phyloP scores from a whole-genome alignment of 2,113 vertebrate species.

The Gambusia affinis region DNA sequence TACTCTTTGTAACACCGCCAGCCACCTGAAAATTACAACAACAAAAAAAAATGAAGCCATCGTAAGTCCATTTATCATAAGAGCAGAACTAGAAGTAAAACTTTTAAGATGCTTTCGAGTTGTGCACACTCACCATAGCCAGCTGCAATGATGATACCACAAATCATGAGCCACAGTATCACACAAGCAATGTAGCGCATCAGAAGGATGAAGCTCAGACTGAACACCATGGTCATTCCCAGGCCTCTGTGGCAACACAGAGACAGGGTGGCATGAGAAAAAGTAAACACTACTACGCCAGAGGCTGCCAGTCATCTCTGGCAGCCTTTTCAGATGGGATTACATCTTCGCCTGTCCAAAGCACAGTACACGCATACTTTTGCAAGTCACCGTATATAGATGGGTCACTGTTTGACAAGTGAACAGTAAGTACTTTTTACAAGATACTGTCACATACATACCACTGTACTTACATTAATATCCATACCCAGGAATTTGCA shows the following conservation, averaged over 20 bases:
- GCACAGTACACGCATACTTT: neutral
- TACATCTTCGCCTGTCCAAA: neutral
- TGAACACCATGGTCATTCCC: conserved; percentile 90
- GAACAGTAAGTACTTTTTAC: neutral
- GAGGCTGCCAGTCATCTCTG: neutral
- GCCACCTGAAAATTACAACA: conserved; percentile 79
- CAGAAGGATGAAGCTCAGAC: conserved; percentile 90
- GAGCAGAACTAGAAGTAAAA: neutral
- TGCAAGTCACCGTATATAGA: neutral
- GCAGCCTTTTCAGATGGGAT: neutral
- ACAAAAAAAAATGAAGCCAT: neutral
- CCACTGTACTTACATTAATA: conserved; percentile 87
- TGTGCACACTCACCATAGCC: conserved; percentile 82
- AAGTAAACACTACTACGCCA: neutral
- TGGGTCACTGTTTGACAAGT: neutral
- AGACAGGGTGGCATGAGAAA: neutral
- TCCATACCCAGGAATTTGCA: conserved; percentile 94
- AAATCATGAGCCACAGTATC: conserved; percentile 91
- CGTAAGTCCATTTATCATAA: neutral
- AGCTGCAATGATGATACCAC: conserved; percentile 85
- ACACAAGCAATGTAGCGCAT: conserved; percentile 89
- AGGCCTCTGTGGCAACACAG: conserved; percentile 81
- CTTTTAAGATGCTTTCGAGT: neutral
- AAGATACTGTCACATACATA: neutral
- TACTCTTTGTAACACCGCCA: conserved; percentile 92